Percentiles rank a stretch among this genome's conserved stretches.
phyloP scores from a whole-genome alignment of 2,888 invertebrate species.

The Hetaerina titia region DNA sequence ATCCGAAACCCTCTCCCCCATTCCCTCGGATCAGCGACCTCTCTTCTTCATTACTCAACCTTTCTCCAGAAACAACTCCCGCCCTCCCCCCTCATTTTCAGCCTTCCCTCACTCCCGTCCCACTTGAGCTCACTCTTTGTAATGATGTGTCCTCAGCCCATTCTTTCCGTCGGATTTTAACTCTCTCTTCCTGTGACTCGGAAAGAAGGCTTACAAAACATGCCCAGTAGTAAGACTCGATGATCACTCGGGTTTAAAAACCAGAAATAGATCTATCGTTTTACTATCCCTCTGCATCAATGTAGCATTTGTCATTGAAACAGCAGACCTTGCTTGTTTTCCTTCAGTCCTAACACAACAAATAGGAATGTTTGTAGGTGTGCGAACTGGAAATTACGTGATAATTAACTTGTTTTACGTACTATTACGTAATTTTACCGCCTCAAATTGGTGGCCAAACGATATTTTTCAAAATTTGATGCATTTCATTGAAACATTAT shows the following conservation, averaged over 20 bases:
- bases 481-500: too few relatives aligned
- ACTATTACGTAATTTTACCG: too few relatives aligned
- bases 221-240: background rate
- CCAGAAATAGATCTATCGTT: too few relatives aligned
- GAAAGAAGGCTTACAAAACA: background rate
- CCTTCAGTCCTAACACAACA: too few relatives aligned
- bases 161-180: background rate
- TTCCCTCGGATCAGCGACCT: constrained; percentile 37
- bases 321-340: too few relatives aligned
- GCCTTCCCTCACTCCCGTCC: background rate
- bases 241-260: background rate
- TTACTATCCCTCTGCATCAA: too few relatives aligned
- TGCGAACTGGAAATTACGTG: too few relatives aligned
- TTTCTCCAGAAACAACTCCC: constrained; percentile 8
- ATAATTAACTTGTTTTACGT: too few relatives aligned
- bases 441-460: too few relatives aligned
- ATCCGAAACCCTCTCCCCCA: background rate
- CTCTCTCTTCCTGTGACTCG: background rate
- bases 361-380: too few relatives aligned
- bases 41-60: constrained; percentile 65
- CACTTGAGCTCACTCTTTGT: constrained; percentile 10
- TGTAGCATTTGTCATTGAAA: too few relatives aligned
- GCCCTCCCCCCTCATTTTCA: background rate
- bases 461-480: too few relatives aligned
- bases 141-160: background rate